Evolutionary conservation across 2,797 vertebrate genomes (phyloP).

Genomic region (Melanotaenia pygmaea): DNA sequence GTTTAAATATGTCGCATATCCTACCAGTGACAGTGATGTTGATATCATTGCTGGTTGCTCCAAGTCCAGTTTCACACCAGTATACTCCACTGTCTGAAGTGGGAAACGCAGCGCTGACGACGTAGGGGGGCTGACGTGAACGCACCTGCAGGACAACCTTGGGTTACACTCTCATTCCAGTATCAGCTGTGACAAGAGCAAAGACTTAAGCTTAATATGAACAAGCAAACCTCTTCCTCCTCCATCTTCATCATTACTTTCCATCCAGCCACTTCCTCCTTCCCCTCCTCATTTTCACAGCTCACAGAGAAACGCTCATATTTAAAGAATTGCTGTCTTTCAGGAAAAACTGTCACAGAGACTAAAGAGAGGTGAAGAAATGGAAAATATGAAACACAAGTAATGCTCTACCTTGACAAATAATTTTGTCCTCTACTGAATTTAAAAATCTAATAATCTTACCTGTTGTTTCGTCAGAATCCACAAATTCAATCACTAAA

Average conservation of each 20-base stretch:
- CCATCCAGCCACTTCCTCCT: neutral
- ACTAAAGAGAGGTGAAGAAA: constrained; percentile 5
- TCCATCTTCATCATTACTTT: constrained; percentile 22
- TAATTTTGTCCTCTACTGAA: too few species aligned
- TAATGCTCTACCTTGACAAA: too few species aligned
- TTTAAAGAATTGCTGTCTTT: constrained; percentile 30
- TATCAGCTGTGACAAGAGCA: too few species aligned
- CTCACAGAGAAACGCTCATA: constrained; percentile 28
- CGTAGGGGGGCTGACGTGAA: neutral
- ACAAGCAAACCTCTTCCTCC: constrained; percentile 26
- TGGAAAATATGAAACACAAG: too few species aligned
- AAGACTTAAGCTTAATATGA: too few species aligned
- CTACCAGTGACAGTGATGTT: rapidly evolving
- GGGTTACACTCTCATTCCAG: neutral
- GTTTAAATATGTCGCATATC: too few species aligned
- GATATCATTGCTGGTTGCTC: neutral
- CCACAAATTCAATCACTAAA: constrained; percentile 9
- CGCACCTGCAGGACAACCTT: neutral
- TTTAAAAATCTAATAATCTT: neutral
- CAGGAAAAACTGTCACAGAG: neutral
- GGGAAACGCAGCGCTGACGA: constrained; percentile 4
- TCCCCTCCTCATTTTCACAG: constrained; percentile 7
- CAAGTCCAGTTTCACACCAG: constrained; percentile 15
- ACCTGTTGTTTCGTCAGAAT: constrained; percentile 19
- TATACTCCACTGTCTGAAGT: constrained; percentile 3